Base-by-base conservation (phyloP, 1,140 invertebrate genomes). In the Tetramorium simillimum region DNA sequence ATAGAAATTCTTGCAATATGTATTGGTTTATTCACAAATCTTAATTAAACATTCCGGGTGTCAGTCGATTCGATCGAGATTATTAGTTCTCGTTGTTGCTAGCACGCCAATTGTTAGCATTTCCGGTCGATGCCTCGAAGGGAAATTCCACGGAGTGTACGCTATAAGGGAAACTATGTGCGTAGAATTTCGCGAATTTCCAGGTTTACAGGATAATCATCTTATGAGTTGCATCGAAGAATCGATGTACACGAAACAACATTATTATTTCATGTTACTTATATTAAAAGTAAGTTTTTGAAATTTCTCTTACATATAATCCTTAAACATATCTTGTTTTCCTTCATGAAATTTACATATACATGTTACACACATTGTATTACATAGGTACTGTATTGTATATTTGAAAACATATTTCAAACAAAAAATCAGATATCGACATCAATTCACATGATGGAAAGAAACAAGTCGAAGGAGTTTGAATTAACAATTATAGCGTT, bases 101-200 rank as follows among this genome's bases (percentile, higher is more conserved):
- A 75, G 80, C 78, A 72, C 49, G 63, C 69, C 80, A 84, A 84
- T 84, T 84, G 69, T 73, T 84, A 84, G 80, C 80, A 84, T 84
- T 84, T 84, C 69, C 80, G 53, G 67, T 84, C 80, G 69, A 75
- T 84, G 80, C 80, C 80, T 84, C 53, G 80, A 84, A 84, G 80
- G 69, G 80, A 84, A 84, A 84, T 84, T 84, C 80, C 80, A 60
- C 24, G 40, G 40, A 49, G 80, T 82, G 51, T 75, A 84, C 56
- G 69, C 40, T 75, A 84, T 84, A 84, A 84, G 80, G n/a, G 53
- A 75, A 84, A 84, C 80, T 84, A 84, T 84, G 80, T 84, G 80
- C 80, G 80, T 84, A 84, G 80, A 84, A 84, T 84, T 84, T 84
- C 80, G 69, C 40, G 69, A 75, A 84, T 84, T 84, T 84, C 80